These are phyloP conservation scores for Myotis daubentonii DNA, from an alignment of 2,797 vertebrate genomes.

Conservation along the genomic window DNA sequence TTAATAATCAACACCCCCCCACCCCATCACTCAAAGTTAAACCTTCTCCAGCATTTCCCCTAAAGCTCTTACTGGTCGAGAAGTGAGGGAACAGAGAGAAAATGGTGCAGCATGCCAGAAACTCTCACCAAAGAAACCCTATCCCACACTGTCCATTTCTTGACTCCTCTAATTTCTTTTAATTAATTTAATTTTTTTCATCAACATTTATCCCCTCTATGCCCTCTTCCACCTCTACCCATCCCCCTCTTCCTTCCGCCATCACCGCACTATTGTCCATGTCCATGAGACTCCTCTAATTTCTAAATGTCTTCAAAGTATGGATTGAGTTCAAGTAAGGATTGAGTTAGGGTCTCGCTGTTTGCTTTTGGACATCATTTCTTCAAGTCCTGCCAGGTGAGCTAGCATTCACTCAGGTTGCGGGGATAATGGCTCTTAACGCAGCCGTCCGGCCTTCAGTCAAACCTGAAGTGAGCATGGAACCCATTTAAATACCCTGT, in stretches of 20 bases:
- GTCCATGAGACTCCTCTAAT: neutral
- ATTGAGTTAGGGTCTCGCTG: neutral
- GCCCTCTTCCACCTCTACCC: neutral
- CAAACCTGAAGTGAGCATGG: neutral
- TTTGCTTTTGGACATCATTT: neutral
- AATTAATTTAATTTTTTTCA: neutral
- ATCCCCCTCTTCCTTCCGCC: neutral
- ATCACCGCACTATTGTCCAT: neutral
- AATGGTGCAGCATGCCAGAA: rapidly evolving
- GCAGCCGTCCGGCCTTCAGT: neutral
- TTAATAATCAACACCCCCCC: neutral
- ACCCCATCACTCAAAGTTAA: neutral
- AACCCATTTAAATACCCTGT: neutral
- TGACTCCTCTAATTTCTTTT: neutral
- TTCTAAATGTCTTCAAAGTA: neutral
- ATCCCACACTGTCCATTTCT: neutral
- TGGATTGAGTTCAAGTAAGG: neutral
- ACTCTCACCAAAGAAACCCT: neutral
- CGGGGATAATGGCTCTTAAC: neutral
- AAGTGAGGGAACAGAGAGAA: rapidly evolving
- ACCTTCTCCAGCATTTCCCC: neutral
- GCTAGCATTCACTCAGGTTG: neutral
- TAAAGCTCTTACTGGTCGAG: neutral
- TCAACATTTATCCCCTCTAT: neutral
- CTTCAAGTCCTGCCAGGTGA: neutral